Evolutionary conservation across 2,797 vertebrate genomes (phyloP).

Genomic region (Onychomys leucogaster): DNA sequence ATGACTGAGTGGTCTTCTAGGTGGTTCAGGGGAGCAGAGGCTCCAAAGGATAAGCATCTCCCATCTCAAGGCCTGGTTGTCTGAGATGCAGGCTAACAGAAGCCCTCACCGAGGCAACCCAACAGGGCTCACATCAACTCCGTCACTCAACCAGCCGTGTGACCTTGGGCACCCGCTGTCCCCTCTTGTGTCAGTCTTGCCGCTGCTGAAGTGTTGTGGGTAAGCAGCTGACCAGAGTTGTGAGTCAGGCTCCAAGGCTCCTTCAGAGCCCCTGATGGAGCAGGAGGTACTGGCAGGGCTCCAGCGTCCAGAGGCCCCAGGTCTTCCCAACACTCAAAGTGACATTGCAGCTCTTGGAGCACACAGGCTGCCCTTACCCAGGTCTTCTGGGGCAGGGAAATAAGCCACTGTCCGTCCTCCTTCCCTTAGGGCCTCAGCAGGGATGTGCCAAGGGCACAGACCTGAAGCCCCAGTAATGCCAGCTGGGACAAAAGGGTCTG

Average conservation of each 20-base stretch:
- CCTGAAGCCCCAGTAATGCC: not conserved
- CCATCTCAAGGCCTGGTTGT: not conserved
- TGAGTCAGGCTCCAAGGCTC: not conserved
- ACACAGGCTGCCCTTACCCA: not conserved
- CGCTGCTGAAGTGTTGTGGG: not conserved
- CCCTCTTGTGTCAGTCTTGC: constrained; percentile 25
- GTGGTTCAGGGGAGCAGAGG: not conserved
- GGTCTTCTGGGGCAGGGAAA: not conserved
- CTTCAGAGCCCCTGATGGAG: not conserved
- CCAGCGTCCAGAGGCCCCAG: not conserved
- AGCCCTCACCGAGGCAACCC: not conserved
- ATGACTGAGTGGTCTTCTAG: not conserved
- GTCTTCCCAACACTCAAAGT: not conserved
- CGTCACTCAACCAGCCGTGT: constrained; percentile 11
- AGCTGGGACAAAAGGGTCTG: constrained; percentile 56
- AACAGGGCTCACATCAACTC: not conserved
- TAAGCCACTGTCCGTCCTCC: not conserved
- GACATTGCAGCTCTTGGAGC: not conserved
- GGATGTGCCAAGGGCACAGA: constrained; percentile 42
- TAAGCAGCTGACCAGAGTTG: not conserved
- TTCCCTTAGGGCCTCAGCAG: not conserved
- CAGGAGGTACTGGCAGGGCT: not conserved
- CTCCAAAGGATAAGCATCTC: not conserved
- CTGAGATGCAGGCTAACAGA: not conserved
- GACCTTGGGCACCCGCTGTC: constrained; percentile 66